Evolutionary conservation across 2,888 invertebrate genomes (phyloP).

Genomic region (Listrodromus nycthemerus): DNA sequence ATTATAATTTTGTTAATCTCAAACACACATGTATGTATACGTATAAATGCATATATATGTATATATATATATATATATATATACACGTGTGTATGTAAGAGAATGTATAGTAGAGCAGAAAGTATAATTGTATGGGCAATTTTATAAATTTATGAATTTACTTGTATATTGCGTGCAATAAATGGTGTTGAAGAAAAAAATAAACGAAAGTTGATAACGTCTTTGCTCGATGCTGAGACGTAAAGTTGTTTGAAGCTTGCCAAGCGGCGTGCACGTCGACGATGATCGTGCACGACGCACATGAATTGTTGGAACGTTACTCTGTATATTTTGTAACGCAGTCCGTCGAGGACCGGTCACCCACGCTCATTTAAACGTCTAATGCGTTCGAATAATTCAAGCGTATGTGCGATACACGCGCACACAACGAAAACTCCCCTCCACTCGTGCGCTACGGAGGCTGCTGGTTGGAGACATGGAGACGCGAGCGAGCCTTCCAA

Average conservation of each 20-base stretch:
- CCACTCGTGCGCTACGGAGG: conserved; percentile 23
- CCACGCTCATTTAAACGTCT: conserved; percentile 7
- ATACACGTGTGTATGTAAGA: conserved; percentile 22
- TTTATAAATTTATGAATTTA: conserved; percentile 67
- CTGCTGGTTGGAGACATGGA: conserved; percentile 40
- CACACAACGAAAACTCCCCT: not conserved
- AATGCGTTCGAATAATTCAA: conserved; percentile 7
- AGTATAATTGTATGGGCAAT: conserved; percentile 59
- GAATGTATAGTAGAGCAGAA: conserved; percentile 62
- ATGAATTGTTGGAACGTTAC: not conserved
- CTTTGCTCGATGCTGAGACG: too few relatives aligned
- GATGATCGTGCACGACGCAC: not conserved
- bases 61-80: not conserved
- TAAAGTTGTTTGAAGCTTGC: not conserved
- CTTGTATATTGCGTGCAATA: conserved; percentile 62
- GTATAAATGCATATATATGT: not conserved
- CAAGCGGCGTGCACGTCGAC: not conserved
- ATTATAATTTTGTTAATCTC: conserved; percentile 49
- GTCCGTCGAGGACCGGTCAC: not conserved
- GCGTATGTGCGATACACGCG: not conserved
- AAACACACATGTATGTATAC: conserved; percentile 36
- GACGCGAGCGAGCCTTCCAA: conserved; percentile 32
- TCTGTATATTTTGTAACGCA: not conserved
- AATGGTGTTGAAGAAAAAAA: conserved; percentile 58
- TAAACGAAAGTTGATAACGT: not conserved